Base-by-base conservation (phyloP, 2,113 vertebrate genomes). In the Tor tambroides region DNA sequence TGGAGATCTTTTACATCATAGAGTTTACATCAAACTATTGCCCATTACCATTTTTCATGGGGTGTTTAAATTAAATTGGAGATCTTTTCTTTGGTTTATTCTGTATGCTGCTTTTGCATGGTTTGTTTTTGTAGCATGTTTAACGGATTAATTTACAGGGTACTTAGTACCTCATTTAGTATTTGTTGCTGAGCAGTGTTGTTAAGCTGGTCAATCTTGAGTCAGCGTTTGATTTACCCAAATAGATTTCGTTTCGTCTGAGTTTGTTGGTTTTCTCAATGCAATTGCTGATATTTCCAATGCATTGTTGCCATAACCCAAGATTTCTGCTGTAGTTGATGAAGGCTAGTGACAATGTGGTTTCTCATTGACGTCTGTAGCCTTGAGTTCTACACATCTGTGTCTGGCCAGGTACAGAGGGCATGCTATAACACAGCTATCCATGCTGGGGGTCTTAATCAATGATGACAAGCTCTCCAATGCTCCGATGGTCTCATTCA, bases 291-390 rank as follows among this genome's bases (percentile, higher is more conserved):
- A 91, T 82, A 80, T 88, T 88, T 92, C 77, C 94, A 96, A 95
- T 94, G 95, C 95, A 95, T 96, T 95, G 95, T 93, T 90, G 92
- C 83, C 49, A 90, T 95, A 93, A 94, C 94, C 89, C 90, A 89
- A 92, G 83, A 93, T 8, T 90, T 91, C 91, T 92, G 89, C 92
- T 92, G 90, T 95, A 95, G 93, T 92, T 94, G 91, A 93, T 91
- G 90, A 93, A 87, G 80, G 91, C 90, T 93, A 93, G 93, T 90
- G 93, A 94, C 91, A 94, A 95, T 96, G 94, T 95, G 94, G 94
- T 95, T 96, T 95, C 94, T 95, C 94, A 94, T 95, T 95, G 94
- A 93, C 94, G 93, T 94, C 93, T 94, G 92, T 94, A 89, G 88
- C 91, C 88, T 79, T 90, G 89, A 90, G 90, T 87, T 85, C 83